Evolutionary conservation across 2,888 invertebrate genomes (phyloP), one percentile per base, ranked within the genome.

Genomic region (Brachyopa scutellaris): DNA sequence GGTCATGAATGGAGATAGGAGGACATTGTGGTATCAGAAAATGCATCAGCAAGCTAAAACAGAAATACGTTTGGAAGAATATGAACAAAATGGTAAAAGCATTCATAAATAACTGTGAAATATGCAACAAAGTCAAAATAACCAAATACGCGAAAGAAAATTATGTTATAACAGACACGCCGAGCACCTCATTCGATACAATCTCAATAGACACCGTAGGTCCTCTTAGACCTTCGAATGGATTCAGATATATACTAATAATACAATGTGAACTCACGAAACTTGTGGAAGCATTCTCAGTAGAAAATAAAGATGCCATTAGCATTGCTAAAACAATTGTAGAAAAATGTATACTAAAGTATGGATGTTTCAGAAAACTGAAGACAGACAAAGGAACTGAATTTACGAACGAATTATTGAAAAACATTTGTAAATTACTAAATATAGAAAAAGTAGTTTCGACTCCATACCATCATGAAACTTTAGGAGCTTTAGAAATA

Each of bases 331-430:
- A 64, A 51, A 53, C 66, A 9, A 40, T 72, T 2, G 77, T 77
- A 19, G 77, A 55, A 47, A 59, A 66, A 64, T 72, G 53, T 11
- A 78, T 51, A 61, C 40, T 72, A 17, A 70, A 70, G 36, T 70
- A 70, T 49, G 61, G 59, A 38, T 33, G 33, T 45, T 64, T 70
- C 7, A 61, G 57, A 23, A 55, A 33, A 9, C 31, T 77, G 7
- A 61, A 62, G 29, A 70, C 70, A 33, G 78, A 64, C 47, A 62
- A 47, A 36, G 64, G 70, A 29, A 79, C 70, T 66, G 70, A 78
- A 57, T 70, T 78, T 9, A 55, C 49, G 1, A 70, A 70, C 21
- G 23, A 78, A 55, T 17, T 64, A 33, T 23, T 79, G 11, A 57
- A 47, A 49, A 64, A 72, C 8, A 26, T 78, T 8, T 78, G 69